These are phyloP conservation scores for Thalassophryne amazonica DNA, from an alignment of 2,797 vertebrate species.

Conservation along the genomic window DNA sequence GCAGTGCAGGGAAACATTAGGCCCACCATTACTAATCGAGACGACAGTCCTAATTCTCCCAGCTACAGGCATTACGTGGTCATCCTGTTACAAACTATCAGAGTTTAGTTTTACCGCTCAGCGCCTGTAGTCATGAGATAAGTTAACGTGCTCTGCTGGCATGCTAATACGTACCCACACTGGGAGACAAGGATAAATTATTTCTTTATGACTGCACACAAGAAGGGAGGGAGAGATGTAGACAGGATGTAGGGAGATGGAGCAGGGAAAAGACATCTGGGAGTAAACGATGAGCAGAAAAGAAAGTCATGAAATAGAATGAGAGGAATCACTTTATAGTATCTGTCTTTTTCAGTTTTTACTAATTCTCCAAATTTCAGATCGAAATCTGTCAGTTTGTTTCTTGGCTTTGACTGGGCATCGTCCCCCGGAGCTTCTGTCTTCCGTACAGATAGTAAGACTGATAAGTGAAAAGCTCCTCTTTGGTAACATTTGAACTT, in stretches of 20 bases:
- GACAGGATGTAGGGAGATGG: conserved; percentile 35
- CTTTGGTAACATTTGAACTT: conserved; percentile 16
- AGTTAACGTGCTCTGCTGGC: conserved; percentile 69
- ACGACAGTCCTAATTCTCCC: conserved; percentile 67
- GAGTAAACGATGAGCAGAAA: conserved; percentile 25
- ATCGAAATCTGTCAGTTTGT: conserved; percentile 26
- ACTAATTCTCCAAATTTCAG: conserved; percentile 17
- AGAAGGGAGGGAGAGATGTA: conserved; percentile 21
- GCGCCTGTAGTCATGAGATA: conserved; percentile 72
- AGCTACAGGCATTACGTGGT: conserved; percentile 65
- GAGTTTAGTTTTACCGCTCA: conserved; percentile 69
- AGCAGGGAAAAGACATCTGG: conserved; percentile 13
- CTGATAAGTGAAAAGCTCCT: conserved; percentile 6
- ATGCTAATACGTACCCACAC: conserved; percentile 61
- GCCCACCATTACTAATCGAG: conserved; percentile 61
- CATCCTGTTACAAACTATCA: conserved; percentile 70
- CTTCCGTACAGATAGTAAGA: conserved; percentile 5
- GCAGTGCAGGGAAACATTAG: conserved; percentile 60
- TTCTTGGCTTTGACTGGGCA: conserved; percentile 12
- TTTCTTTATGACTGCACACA: conserved; percentile 67
- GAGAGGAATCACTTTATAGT: conserved; percentile 6
- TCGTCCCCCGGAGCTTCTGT: not conserved
- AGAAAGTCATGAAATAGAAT: not conserved
- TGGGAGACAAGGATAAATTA: conserved; percentile 64
- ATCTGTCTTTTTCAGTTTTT: conserved; percentile 27